A percentile compares a stretch with the other conserved stretches of the same genome.
phyloP scores from a whole-genome alignment of 2,888 invertebrate species.

The Philaethria dido region DNA sequence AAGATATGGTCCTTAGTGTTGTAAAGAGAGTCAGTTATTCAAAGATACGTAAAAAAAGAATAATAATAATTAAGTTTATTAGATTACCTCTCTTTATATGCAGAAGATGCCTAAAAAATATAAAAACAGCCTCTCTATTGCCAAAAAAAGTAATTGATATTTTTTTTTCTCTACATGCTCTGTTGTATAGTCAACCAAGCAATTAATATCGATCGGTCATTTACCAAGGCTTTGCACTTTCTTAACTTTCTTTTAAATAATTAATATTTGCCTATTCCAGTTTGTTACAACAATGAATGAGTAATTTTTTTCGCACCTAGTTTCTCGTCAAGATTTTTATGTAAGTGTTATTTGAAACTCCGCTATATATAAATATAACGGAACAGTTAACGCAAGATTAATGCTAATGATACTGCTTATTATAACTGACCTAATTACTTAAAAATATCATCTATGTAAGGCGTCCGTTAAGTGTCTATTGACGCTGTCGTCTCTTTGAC shows the following conservation, averaged over 20 bases:
- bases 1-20: too few relatives aligned
- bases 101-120: too few relatives aligned
- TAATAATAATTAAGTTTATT: too few relatives aligned
- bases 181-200: background rate
- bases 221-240: background rate
- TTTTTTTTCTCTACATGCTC: too few relatives aligned
- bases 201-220: background rate
- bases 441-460: background rate
- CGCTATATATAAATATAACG: constrained; percentile 12
- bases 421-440: background rate
- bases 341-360: constrained; percentile 2
- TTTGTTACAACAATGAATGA: background rate
- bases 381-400: background rate
- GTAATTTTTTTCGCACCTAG: background rate
- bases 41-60: too few relatives aligned
- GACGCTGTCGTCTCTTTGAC: too few relatives aligned
- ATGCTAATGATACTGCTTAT: background rate
- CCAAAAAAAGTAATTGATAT: too few relatives aligned
- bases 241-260: background rate
- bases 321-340: background rate
- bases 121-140: too few relatives aligned
- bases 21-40: too few relatives aligned
- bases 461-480: too few relatives aligned
- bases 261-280: background rate
- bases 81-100: too few relatives aligned